These are phyloP conservation scores for Eulemur albifrons DNA, from an alignment of 2,797 vertebrate genomes.

Conservation along the genomic window DNA sequence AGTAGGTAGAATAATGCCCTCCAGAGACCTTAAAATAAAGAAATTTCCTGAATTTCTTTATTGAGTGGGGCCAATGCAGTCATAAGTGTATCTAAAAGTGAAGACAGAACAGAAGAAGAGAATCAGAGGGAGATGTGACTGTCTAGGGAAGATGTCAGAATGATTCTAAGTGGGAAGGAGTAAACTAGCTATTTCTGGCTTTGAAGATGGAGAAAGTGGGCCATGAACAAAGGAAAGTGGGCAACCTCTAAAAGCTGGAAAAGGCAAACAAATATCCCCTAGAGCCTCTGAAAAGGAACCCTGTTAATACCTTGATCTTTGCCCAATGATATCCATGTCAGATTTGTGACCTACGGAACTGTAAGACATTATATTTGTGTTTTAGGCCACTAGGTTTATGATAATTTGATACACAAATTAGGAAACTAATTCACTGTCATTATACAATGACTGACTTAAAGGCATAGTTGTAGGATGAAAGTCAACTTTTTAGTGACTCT, in stretches of 20 bases:
- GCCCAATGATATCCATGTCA: neutral
- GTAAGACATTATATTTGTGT: neutral
- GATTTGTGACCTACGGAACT: neutral
- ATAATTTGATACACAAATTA: neutral
- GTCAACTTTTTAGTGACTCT: neutral
- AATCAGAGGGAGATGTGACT: neutral
- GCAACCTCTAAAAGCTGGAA: neutral
- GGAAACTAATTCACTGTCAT: neutral
- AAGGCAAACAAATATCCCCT: neutral
- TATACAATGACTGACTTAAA: neutral
- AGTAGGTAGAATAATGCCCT: neutral
- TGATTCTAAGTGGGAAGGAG: neutral
- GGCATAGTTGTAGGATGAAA: neutral
- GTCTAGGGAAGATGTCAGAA: neutral
- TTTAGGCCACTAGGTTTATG: neutral
- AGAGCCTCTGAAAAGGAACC: neutral
- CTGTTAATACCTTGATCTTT: neutral
- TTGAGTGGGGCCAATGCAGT: neutral
- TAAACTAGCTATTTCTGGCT: neutral
- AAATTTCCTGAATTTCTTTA: neutral
- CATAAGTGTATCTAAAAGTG: neutral
- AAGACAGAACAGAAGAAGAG: neutral
- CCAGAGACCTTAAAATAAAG: neutral
- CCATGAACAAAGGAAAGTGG: neutral
- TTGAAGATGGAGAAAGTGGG: neutral